These are phyloP conservation scores for Grammomys dolichurus DNA, from an alignment of 2,113 vertebrate genomes.

Conservation along the genomic window DNA sequence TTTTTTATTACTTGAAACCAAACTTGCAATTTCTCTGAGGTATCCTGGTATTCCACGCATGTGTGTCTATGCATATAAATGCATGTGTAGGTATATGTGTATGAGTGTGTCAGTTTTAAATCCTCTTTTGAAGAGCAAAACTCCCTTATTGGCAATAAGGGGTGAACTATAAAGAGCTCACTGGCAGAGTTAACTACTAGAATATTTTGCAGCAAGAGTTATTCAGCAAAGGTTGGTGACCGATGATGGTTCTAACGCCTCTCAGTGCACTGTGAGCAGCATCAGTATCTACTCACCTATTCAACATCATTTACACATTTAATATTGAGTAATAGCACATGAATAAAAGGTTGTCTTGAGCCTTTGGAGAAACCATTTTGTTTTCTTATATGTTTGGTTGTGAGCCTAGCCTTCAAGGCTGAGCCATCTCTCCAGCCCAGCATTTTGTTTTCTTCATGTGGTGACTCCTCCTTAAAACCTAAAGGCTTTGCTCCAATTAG, in stretches of 20 bases:
- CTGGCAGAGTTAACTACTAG: constrained; percentile 6
- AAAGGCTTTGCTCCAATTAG: constrained; percentile 62
- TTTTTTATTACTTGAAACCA: neutral
- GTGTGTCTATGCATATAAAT: neutral
- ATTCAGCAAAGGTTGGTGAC: neutral
- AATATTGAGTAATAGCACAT: neutral
- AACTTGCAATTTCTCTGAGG: neutral
- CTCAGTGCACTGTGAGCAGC: neutral
- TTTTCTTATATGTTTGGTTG: neutral
- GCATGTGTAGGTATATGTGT: no score
- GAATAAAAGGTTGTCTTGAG: constrained; percentile 27
- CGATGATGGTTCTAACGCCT: neutral
- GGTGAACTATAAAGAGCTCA: neutral
- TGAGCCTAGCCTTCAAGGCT: no score
- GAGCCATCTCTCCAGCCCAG: neutral
- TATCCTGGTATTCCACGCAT: neutral
- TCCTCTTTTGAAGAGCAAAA: constrained; percentile 9
- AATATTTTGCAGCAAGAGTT: neutral
- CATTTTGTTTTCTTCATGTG: constrained; percentile 35
- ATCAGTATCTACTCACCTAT: neutral
- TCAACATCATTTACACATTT: constrained; percentile 16
- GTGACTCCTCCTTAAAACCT: constrained; percentile 39
- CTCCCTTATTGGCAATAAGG: constrained; percentile 5
- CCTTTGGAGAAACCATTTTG: constrained; percentile 55
- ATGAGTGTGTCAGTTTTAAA: neutral